Evolutionary conservation across 2,888 invertebrate species (phyloP).

Genomic region (Willowsia nigromaculata): DNA sequence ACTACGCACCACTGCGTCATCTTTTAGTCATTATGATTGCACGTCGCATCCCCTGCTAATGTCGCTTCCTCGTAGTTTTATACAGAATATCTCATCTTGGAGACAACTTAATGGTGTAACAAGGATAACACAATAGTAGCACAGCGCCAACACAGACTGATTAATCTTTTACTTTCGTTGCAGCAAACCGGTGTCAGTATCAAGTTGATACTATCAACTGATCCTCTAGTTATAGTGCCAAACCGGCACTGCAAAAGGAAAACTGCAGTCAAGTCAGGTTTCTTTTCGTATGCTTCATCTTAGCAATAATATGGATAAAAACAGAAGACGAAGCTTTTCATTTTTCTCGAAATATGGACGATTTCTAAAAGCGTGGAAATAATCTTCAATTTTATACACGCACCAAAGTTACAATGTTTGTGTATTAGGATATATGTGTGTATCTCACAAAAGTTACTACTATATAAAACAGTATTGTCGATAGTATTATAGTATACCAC

Average conservation of each 20-base stretch:
- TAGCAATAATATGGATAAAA: background rate
- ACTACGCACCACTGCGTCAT: constrained; percentile 57
- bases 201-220: background rate
- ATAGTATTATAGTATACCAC: background rate
- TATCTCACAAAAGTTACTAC: background rate
- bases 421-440: background rate
- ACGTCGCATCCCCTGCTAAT: constrained; percentile 50
- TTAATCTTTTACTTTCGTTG: constrained; percentile 35
- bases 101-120: constrained; percentile 14
- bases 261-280: constrained; percentile 62
- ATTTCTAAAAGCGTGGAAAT: background rate
- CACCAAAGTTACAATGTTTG: background rate
- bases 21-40: constrained; percentile 64
- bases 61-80: constrained; percentile 41
- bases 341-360: constrained; percentile 21
- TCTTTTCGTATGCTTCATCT: background rate
- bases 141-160: background rate
- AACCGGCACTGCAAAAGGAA: background rate
- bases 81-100: constrained; percentile 8
- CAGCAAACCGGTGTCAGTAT: background rate
- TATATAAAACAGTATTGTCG: background rate
- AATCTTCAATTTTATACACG: background rate
- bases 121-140: constrained; percentile 3
- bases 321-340: background rate
- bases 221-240: no score